These are phyloP conservation scores for Bucco capensis DNA, from an alignment of 2,113 vertebrate genomes.

Conservation along the genomic window DNA sequence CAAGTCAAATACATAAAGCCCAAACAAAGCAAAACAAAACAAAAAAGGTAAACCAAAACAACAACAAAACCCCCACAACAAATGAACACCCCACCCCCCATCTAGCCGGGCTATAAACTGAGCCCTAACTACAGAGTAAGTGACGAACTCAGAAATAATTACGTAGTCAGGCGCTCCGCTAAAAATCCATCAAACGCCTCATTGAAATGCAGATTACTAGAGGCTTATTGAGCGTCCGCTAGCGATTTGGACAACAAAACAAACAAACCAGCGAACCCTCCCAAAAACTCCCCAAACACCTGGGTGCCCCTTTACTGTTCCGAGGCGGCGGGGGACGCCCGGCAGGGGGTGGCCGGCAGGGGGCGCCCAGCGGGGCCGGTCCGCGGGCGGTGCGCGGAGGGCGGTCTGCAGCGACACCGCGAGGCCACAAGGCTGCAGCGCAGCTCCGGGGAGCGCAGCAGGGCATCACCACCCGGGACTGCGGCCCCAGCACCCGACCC, in stretches of 20 bases:
- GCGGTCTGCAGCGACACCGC: slow-evolving; percentile 82
- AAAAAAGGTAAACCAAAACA: no score
- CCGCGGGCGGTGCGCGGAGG: background rate
- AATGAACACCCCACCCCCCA: no score
- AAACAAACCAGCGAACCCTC: no score
- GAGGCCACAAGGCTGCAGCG: slow-evolving; percentile 63
- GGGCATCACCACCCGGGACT: slow-evolving; percentile 74
- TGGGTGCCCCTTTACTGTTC: no score
- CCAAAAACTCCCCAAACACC: no score
- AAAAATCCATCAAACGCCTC: slow-evolving; percentile 10
- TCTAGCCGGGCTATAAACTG: background rate
- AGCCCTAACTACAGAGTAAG: background rate
- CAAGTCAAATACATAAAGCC: no score
- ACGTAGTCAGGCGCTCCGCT: background rate
- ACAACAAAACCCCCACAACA: no score
- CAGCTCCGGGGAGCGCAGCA: no score
- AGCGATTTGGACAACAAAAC: background rate
- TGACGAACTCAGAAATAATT: background rate
- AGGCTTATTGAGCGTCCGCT: slow-evolving; percentile 13
- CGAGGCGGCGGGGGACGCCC: no score
- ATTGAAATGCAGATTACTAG: slow-evolving; percentile 25
- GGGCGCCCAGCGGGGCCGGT: no score
- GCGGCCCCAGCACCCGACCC: background rate
- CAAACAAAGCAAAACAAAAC: background rate
- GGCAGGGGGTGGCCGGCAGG: no score